Percentiles rank a stretch among this genome's conserved stretches.
Conservation (phyloP, 2,113 vertebrate species). For the Parus major region DNA sequence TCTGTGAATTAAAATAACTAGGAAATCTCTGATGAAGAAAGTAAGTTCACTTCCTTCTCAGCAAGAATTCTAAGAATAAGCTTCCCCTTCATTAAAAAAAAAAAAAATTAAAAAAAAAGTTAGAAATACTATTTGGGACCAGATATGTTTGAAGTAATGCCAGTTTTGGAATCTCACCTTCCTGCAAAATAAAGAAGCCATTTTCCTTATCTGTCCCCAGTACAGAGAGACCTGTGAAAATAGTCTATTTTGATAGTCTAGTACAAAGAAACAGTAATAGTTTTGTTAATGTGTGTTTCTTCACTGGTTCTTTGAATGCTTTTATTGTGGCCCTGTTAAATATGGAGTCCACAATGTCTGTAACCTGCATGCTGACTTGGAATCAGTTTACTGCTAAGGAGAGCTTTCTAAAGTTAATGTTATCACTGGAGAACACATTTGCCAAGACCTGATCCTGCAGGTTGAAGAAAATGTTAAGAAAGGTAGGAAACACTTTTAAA, state of each 20-base stretch:
- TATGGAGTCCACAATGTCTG: not conserved
- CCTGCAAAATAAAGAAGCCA: not conserved
- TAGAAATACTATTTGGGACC: not conserved
- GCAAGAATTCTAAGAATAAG: not conserved
- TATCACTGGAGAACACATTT: not conserved
- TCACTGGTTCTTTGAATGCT: not conserved
- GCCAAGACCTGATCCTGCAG: not conserved
- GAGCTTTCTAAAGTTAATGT: not conserved
- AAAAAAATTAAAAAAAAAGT: not conserved
- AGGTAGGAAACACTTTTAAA: not conserved
- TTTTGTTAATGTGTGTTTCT: not conserved
- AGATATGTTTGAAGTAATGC: not conserved
- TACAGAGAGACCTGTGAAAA: not conserved
- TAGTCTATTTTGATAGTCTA: not conserved
- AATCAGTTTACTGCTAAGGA: not conserved
- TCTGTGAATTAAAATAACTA: not conserved
- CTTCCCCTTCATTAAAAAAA: not conserved
- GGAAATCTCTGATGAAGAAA: not conserved
- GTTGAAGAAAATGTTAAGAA: not conserved
- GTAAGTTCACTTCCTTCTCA: not conserved
- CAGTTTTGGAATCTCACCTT: not conserved
- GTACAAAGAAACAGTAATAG: not conserved
- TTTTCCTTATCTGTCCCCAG: not conserved
- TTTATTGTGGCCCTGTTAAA: not conserved
- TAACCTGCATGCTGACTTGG: not conserved